phyloP scores from a whole-genome alignment of 2,113 vertebrate species.

The Xyrauchen texanus region DNA sequence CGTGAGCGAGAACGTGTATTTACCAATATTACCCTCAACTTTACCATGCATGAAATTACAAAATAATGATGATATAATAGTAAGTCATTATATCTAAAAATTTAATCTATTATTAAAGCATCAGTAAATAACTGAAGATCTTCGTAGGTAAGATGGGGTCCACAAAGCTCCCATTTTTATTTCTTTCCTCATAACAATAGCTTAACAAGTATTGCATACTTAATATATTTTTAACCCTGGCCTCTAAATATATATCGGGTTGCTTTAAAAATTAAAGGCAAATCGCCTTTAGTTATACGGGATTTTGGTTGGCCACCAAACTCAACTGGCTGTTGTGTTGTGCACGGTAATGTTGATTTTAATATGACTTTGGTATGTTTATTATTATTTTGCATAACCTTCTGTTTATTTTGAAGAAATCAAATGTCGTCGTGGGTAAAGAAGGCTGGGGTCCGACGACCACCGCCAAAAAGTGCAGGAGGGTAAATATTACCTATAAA shows the following conservation, averaged over 20 bases:
- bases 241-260: no score
- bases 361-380: background rate
- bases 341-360: background rate
- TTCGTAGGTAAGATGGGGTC: background rate
- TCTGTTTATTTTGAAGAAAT: background rate
- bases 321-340: background rate
- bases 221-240: background rate
- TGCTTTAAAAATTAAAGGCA: no score
- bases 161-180: background rate
- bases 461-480: slow-evolving; percentile 67
- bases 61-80: background rate
- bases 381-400: background rate
- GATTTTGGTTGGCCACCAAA: background rate
- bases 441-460: slow-evolving; percentile 58
- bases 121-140: background rate
- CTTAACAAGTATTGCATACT: background rate
- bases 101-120: background rate
- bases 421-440: slow-evolving; percentile 73
- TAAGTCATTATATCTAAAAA: background rate
- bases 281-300: no score
- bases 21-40: background rate
- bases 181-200: background rate
- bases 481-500: slow-evolving; percentile 51
- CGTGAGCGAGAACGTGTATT: background rate
- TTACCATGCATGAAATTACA: background rate